Conservation (phyloP, 2,797 vertebrate genomes). For the Ceyx erithaca region DNA sequence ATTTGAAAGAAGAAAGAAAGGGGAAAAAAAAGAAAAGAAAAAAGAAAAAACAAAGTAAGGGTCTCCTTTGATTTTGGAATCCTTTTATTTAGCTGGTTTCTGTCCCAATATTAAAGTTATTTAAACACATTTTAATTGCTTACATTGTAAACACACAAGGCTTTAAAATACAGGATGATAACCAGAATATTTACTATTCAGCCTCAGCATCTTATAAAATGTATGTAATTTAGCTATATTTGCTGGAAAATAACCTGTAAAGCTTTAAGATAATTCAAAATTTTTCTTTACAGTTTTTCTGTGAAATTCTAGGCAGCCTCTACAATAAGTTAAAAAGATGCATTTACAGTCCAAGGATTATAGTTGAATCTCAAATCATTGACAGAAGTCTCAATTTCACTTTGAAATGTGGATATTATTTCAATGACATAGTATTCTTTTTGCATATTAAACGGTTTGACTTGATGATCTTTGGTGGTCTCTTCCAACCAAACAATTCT, state of each 20-base stretch:
- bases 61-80: background rate
- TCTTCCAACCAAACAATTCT: no score
- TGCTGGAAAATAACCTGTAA: background rate
- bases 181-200: background rate
- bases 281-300: background rate
- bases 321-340: background rate
- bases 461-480: no score
- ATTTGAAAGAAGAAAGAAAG: background rate
- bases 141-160: background rate
- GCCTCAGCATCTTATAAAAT: background rate
- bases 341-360: conserved; percentile 8
- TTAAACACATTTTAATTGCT: conserved; percentile 37
- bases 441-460: background rate
- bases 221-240: background rate
- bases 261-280: background rate
- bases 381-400: background rate
- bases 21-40: background rate
- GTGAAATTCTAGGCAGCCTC: background rate
- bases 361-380: background rate
- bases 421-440: background rate
- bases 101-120: conserved; percentile 26
- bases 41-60: background rate
- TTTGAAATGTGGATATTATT: background rate
- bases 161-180: conserved; percentile 32
- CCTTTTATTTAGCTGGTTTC: conserved; percentile 1